Percentiles rank a stretch among this genome's conserved stretches.
Conservation (phyloP, 2,113 vertebrate species). For the Echinops telfairi region DNA sequence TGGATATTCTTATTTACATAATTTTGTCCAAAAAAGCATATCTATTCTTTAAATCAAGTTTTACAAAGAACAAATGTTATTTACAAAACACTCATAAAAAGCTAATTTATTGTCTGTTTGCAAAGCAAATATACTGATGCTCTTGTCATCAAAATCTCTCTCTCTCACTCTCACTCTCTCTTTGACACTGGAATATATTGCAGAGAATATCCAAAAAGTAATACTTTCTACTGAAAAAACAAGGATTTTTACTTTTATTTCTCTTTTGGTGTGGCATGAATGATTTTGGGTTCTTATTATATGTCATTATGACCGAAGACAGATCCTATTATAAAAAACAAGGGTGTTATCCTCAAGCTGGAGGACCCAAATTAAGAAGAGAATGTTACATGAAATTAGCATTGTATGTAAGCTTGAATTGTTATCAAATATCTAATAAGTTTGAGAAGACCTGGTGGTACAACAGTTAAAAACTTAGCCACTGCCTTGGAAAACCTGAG, state of each 20-base stretch:
- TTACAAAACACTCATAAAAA: conserved; percentile 7
- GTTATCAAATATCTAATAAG: not conserved
- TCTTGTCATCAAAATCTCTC: not conserved
- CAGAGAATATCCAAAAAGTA: not conserved
- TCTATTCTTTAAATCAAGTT: conserved; percentile 3
- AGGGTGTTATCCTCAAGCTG: not conserved
- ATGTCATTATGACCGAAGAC: not conserved
- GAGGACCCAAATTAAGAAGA: not conserved
- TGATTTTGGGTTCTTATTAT: not conserved
- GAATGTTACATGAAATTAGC: not conserved
- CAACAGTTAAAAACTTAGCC: not conserved
- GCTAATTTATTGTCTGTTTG: conserved; percentile 11
- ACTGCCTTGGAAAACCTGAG: not conserved
- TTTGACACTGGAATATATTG: too few relatives aligned
- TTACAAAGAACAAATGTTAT: not conserved
- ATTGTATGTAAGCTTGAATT: not conserved
- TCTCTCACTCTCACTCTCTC: not conserved
- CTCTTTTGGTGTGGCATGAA: not conserved
- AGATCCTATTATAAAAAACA: not conserved
- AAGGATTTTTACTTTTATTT: conserved; percentile 14
- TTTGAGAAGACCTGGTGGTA: not conserved
- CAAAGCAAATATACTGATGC: not conserved
- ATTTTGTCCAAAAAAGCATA: not conserved
- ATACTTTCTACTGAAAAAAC: conserved; percentile 29
- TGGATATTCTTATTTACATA: not conserved